These are phyloP conservation scores for Decapterus maruadsi DNA, from an alignment of 2,797 vertebrate genomes.

Conservation along the genomic window DNA sequence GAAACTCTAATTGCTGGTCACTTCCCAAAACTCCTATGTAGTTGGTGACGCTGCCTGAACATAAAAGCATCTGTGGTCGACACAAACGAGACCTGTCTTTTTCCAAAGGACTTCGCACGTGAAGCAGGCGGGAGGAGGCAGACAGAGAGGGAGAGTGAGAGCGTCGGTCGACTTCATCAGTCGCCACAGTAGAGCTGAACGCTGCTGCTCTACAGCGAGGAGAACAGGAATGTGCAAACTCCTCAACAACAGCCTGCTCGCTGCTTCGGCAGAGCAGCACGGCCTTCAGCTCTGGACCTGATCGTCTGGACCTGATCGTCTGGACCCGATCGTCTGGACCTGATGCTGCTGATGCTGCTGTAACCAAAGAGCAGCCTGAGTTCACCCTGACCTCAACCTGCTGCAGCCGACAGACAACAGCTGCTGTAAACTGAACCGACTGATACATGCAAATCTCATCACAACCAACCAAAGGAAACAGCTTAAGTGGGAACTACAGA, in stretches of 20 bases:
- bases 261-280: constrained; percentile 27
- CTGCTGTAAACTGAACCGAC: background rate
- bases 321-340: background rate
- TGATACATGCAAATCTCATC: background rate
- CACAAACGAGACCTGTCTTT: constrained; percentile 42
- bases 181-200: constrained; percentile 64
- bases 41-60: constrained; percentile 30
- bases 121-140: constrained; percentile 35
- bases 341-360: no score
- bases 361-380: background rate
- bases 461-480: background rate
- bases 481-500: background rate
- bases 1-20: constrained; percentile 47
- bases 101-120: constrained; percentile 28
- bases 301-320: background rate
- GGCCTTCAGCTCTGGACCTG: background rate
- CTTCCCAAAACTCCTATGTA: constrained; percentile 17
- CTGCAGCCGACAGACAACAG: background rate
- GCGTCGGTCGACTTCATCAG: constrained; percentile 61
- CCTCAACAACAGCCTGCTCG: constrained; percentile 50
- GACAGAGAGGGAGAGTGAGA: constrained; percentile 2
- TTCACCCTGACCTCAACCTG: background rate
- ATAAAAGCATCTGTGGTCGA: constrained; percentile 49
- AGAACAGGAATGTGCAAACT: constrained; percentile 69
- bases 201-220: constrained; percentile 36